A percentile compares a stretch with the other conserved stretches of the same genome.
Evolutionary conservation across 37 sponge, comb jelly and placozoan genomes (phyloP).

Genomic region (Eunapius fragilis): DNA sequence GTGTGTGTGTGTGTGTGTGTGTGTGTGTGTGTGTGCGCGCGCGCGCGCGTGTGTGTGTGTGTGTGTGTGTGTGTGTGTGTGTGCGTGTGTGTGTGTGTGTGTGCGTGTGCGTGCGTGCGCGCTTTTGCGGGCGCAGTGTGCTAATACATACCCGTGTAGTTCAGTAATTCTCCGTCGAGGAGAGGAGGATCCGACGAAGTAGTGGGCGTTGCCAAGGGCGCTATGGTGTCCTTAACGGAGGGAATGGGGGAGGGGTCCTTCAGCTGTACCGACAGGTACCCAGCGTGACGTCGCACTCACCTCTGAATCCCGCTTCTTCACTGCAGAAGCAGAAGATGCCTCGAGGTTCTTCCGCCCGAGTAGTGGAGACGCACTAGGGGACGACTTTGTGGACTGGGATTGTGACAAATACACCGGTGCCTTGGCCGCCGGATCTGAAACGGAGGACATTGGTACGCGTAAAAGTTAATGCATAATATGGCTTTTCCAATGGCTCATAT

Average conservation of each 20-base stretch:
- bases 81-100: background rate
- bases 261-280: background rate
- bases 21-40: no score
- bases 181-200: slow-evolving; percentile 36
- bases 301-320: background rate
- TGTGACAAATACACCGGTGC: no score
- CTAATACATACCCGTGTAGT: slow-evolving; percentile 49
- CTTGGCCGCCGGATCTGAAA: background rate
- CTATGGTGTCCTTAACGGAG: background rate
- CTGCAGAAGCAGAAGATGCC: background rate
- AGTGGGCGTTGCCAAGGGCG: background rate
- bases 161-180: slow-evolving; percentile 72
- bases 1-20: no score
- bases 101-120: background rate
- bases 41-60: no score
- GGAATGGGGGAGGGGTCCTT: no score
- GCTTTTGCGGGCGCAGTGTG: no score
- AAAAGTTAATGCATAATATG: background rate
- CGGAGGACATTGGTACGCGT: background rate
- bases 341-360: background rate
- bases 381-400: background rate
- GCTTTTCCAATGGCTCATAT: background rate
- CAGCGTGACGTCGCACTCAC: background rate
- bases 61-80: background rate
- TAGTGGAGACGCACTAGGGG: background rate